phyloP scores from a whole-genome alignment of 2,113 vertebrate genomes.

The Todiramphus chloris region DNA sequence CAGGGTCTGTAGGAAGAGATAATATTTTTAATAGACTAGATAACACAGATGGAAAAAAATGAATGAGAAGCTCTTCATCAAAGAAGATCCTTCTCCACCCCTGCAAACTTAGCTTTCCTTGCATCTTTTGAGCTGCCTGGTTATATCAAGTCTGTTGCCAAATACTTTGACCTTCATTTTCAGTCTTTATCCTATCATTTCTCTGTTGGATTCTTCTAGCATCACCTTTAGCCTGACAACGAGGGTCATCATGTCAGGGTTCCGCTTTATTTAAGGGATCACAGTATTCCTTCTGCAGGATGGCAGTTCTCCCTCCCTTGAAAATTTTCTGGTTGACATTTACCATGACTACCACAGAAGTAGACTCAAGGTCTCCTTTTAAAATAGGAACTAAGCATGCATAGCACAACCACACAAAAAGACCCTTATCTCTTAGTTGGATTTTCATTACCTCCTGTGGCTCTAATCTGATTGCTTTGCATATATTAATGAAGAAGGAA shows the following conservation, averaged over 20 bases:
- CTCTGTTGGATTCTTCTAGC: not conserved
- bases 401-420: not conserved
- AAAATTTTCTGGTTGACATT: slow-evolving; percentile 27
- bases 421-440: slow-evolving; percentile 6
- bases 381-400: not conserved
- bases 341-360: not conserved
- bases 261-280: not conserved
- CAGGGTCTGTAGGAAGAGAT: slow-evolving; percentile 35
- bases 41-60: slow-evolving; percentile 55
- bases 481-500: slow-evolving; percentile 43
- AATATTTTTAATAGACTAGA: slow-evolving; percentile 50
- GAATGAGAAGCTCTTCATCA: slow-evolving; percentile 30
- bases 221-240: not conserved
- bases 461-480: slow-evolving; percentile 51
- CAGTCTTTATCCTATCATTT: not conserved
- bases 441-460: slow-evolving; percentile 50
- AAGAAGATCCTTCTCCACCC: not conserved
- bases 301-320: not conserved
- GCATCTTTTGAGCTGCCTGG: not conserved
- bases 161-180: slow-evolving; percentile 18
- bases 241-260: not conserved
- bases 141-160: not conserved
- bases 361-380: slow-evolving; percentile 11
- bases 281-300: not conserved
- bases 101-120: not conserved